Evolutionary conservation across 2,113 vertebrate genomes (phyloP).

Genomic region (Pollachius pollachius): DNA sequence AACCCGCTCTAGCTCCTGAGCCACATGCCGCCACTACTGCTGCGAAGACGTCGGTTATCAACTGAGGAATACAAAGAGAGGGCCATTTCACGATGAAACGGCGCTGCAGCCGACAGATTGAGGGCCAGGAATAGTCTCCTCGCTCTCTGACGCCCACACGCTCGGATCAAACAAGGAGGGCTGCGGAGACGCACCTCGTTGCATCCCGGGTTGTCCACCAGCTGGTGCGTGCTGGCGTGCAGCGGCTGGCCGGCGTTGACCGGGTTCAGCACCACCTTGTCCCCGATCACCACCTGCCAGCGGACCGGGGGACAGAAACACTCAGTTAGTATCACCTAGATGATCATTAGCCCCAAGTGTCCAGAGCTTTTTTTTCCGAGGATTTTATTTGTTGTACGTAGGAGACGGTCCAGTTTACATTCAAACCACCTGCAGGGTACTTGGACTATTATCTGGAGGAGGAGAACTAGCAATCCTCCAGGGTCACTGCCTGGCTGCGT

Average conservation of each 20-base stretch:
- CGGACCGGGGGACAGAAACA: conserved; percentile 11
- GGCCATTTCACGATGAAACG: background rate
- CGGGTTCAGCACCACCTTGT: conserved; percentile 97
- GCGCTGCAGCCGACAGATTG: background rate
- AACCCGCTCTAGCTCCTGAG: too few relatives aligned
- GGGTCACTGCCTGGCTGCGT: too few relatives aligned
- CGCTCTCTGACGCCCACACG: too few relatives aligned
- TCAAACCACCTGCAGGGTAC: too few relatives aligned
- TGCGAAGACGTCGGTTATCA: too few relatives aligned
- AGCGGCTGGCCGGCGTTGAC: conserved; percentile 97
- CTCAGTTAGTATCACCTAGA: conserved; percentile 5
- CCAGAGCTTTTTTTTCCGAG: too few relatives aligned
- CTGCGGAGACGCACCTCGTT: conserved; percentile 83
- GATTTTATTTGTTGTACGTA: too few relatives aligned
- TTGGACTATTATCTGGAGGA: too few relatives aligned
- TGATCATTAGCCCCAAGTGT: too few relatives aligned
- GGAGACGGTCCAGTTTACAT: too few relatives aligned
- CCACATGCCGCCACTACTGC: too few relatives aligned
- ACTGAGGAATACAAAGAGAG: background rate
- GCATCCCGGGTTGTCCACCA: conserved; percentile 95
- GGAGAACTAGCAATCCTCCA: too few relatives aligned
- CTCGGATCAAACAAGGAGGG: background rate
- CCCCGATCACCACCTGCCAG: conserved; percentile 95
- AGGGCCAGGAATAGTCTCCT: background rate
- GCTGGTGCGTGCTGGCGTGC: conserved; percentile 94